Base-by-base conservation (phyloP, 2,888 invertebrate species). In the Agonum fuliginosum region DNA sequence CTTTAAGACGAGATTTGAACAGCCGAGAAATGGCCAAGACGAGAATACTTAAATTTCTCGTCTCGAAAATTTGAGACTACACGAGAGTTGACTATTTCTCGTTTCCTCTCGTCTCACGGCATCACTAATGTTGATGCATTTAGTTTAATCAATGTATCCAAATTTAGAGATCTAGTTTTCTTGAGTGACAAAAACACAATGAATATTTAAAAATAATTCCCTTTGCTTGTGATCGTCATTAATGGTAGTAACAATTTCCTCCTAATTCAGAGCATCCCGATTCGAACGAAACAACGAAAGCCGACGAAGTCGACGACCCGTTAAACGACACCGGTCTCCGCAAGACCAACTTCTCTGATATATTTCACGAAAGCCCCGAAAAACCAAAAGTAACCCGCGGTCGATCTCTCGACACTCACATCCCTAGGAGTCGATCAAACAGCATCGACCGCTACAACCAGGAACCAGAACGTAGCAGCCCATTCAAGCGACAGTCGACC, bases 301-400 rank as follows among this genome's bases (percentile, higher is more conserved):
- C 86, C 30, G 88, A 89, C 78, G 88, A 88, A 48, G 90, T 89
- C 78, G 90, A 91, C 80, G 90, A 91, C 85, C 91, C 92, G 72
- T 91, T 93, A 82, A 90, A 91, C 81, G 91, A 90, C 82, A 91
- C 93, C 1, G 93, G 94, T 2, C 87, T 94, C 1, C 89, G 93
- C 17, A 93, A 92, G 86, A 93, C 93, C 0, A 91, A 92, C 84
- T 91, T 91, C 87, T 89, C 90, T 12, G 89, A 91, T 84, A 88
- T 92, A 84, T 90, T 90, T 86, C 87, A 89, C 78, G 89, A 91
- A 82, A 88, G 89, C 46, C 83, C 79, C 84, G 84, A 46, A 80
- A 87, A 78, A 83, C 78, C 78, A 6, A 81, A 81, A 80, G 46
- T 75, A 62, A 75, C 75, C 19, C 78, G 78, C 10, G 79, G 19